Evolutionary conservation across 1,140 invertebrate genomes (phyloP), one percentile per base, ranked within the genome.

Genomic region (Oncopodura yosiiana): DNA sequence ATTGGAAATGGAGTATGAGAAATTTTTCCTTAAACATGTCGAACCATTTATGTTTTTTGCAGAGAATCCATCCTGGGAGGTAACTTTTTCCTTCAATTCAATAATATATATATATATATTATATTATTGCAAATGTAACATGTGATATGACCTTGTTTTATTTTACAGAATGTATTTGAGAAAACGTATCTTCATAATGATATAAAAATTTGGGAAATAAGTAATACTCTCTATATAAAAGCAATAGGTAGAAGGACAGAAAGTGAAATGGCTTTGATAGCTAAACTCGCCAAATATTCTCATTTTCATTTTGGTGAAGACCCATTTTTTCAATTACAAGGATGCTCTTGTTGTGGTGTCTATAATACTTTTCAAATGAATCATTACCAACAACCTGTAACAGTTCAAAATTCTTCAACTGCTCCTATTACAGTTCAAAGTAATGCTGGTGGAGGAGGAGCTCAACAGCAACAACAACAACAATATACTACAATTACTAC

Each of bases 141-240:
- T n/a, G n/a, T n/a, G n/a, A n/a, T n/a, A n/a, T n/a, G n/a, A n/a
- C n/a, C n/a, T n/a, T n/a, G n/a, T n/a, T n/a, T n/a, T n/a, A n/a
- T n/a, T n/a, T 56, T 46, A 48, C 26, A 48, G 36, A 56, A 45
- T 37, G 54, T 51, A 29, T 44, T 56, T 51, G 54, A 56, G 49
- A 56, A 56, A 41, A 56, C 54, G 39, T 56, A 56, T 42, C 48
- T 56, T 32, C 46, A 51, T 34, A 56, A 56, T 42, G 54, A 56
- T 56, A 46, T 56, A 46, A 46, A 56, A 45, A 37, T 50, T 18
- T 56, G 50, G 38, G 54, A 56, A 56, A 56, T 56, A 34, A 56
- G 50, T 39, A 50, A 49, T 34, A 49, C 44, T 34, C 30, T 56
- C 37, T 56, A 56, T 42, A 48, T 56, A 8, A 56, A 56, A 19